These are phyloP conservation scores for Arrhamphus sclerolepis DNA, from an alignment of 2,797 vertebrate species.

Conservation along the genomic window DNA sequence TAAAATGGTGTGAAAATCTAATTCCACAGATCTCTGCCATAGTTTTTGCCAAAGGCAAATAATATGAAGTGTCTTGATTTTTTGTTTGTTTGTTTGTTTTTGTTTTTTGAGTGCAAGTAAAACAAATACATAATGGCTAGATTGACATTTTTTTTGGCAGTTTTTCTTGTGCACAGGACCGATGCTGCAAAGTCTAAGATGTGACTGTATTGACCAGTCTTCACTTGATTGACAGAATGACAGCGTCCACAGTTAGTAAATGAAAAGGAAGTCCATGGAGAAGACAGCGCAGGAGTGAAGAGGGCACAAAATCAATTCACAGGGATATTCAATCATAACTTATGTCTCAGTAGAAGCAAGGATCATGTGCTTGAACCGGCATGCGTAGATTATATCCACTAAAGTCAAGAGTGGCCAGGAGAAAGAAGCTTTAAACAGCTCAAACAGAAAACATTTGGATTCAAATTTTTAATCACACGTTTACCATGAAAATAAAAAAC, in stretches of 20 bases:
- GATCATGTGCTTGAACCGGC: too few species aligned
- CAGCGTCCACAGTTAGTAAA: background rate
- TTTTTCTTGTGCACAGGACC: background rate
- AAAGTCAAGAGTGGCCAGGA: too few species aligned
- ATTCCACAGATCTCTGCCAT: background rate
- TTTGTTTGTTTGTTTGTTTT: background rate
- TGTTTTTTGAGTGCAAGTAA: too few species aligned
- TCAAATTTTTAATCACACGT: too few species aligned
- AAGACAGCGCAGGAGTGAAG: background rate
- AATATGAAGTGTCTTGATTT: background rate
- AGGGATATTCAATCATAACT: background rate
- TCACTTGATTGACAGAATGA: background rate
- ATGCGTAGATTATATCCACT: too few species aligned
- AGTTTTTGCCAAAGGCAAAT: background rate
- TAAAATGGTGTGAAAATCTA: conserved; percentile 80
- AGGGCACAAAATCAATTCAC: background rate
- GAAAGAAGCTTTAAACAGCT: too few species aligned
- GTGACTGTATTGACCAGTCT: background rate
- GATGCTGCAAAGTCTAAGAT: background rate
- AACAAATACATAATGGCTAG: too few species aligned
- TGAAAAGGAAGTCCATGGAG: background rate
- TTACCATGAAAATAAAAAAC: too few species aligned
- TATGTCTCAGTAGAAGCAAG: too few species aligned
- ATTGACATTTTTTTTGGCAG: background rate
- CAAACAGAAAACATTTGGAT: too few species aligned